Evolutionary conservation across 2,797 vertebrate species (phyloP), one percentile per base, ranked within the genome.

Genomic region (Scarus forsteni): DNA sequence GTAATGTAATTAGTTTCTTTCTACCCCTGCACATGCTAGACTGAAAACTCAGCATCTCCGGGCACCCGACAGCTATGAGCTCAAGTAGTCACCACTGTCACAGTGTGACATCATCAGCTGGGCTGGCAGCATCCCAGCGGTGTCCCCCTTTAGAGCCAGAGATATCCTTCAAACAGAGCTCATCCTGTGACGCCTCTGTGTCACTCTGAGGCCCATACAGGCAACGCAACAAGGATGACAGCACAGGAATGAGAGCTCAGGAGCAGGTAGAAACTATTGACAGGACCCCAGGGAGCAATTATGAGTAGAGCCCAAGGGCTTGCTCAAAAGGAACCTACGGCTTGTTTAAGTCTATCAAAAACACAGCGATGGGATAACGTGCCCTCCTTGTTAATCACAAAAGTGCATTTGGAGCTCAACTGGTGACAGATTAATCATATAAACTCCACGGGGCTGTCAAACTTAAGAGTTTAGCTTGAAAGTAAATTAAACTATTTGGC

Each of bases 131-230:
- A 71, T 80, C 84, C 81, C 79, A 61, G 52, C 13, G 75, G 85
- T 71, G 65, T 83, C 59, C 73, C 78, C 82, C 66, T 69, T 52
- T 53, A 57, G 70, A 73, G 58, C 62, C 57, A 40, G 70, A 79
- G 70, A 70, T 64, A 79, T 79, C 73, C 54, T 75, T 77, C 68
- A 69, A 44, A 60, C 65, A 55, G 79, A 72, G 70, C 80, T 85
- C 80, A 62, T 76, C 63, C 60, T 66, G 82, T 77, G 85, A 83
- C 27, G 62, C 72, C 15, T 51, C 57, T n/a, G 68, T 86, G 88
- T 90, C 81, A 86, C 67, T 88, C 85, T 77, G 51, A 56, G 63
- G 59, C 63, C 61, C 57, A 86, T 80, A 88, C 87, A 85, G 79
- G 53, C 83, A 68, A 66, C 6, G 42, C 48, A 40, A 76, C 16